Evolutionary conservation across 2,797 vertebrate genomes (phyloP).

Genomic region (Tachyglossus aculeatus): DNA sequence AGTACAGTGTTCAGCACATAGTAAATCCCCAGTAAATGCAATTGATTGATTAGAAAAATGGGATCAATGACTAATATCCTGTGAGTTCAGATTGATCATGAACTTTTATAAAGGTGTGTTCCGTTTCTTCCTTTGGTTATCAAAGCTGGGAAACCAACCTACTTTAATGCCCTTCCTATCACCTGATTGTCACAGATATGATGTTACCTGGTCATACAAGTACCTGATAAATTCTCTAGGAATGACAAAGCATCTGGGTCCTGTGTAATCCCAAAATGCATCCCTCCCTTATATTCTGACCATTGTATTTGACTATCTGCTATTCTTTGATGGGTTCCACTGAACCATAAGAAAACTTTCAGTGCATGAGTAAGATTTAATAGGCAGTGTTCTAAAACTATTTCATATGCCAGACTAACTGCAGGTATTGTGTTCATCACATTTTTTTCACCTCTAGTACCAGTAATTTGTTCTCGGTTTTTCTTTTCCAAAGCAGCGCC

Average conservation of each 20-base stretch:
- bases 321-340: constrained; percentile 22
- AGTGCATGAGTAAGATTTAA: constrained; percentile 35
- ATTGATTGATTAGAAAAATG: too few species aligned
- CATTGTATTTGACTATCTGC: constrained; percentile 31
- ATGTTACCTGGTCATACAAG: constrained; percentile 18
- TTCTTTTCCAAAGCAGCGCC: constrained; percentile 30
- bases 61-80: too few species aligned
- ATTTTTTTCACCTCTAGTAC: constrained; percentile 12
- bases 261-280: constrained; percentile 25
- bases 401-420: constrained; percentile 31
- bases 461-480: constrained; percentile 23
- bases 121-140: background rate
- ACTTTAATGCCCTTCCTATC: constrained; percentile 1
- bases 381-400: constrained; percentile 1
- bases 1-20: too few species aligned
- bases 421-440: constrained; percentile 25
- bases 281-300: constrained; percentile 10
- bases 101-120: constrained; percentile 20
- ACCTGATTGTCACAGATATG: constrained; percentile 11
- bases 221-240: constrained; percentile 13
- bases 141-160: constrained; percentile 6
- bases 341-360: constrained; percentile 34
- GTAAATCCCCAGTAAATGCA: too few species aligned
- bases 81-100: constrained; percentile 10
- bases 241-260: constrained; percentile 15